Percentiles rank a stretch among this genome's conserved stretches.
These are phyloP conservation scores for Orchestia grillus DNA, from an alignment of 1,140 invertebrate genomes.

Conservation along the genomic window DNA sequence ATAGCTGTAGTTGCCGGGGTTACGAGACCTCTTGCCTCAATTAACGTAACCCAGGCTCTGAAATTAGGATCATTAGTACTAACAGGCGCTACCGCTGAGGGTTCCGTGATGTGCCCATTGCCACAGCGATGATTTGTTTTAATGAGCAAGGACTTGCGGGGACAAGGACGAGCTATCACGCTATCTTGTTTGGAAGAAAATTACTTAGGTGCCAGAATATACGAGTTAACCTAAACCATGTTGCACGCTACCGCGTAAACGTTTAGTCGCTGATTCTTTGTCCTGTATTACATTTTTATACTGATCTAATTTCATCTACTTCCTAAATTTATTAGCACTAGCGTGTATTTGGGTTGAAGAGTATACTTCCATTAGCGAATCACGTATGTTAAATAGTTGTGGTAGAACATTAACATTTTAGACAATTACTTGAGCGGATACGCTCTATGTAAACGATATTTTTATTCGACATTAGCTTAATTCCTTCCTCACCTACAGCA, in stretches of 20 bases:
- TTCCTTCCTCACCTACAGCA: no score
- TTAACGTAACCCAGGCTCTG: not conserved
- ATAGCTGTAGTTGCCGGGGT: not conserved
- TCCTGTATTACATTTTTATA: not conserved
- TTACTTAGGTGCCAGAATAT: not conserved
- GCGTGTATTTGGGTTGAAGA: not conserved
- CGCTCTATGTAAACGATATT: no score
- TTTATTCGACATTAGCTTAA: no score
- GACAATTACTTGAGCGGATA: not conserved
- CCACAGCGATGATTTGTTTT: not conserved
- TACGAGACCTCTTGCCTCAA: not conserved
- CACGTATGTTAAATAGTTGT: not conserved
- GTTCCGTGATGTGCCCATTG: not conserved
- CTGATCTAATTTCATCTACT: not conserved
- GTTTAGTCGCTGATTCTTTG: no score
- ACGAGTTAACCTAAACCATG: not conserved
- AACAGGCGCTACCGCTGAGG: not conserved
- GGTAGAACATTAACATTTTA: not conserved
- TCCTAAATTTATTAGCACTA: not conserved
- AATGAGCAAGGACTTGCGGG: not conserved
- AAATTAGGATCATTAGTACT: constrained; percentile 1
- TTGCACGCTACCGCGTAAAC: no score
- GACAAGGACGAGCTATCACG: not conserved
- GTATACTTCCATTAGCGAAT: not conserved
- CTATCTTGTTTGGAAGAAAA: not conserved